Percentiles rank a stretch among this genome's conserved stretches.
Evolutionary conservation across 2,113 vertebrate species (phyloP).

Genomic region (Zosterops hypoxanthus): DNA sequence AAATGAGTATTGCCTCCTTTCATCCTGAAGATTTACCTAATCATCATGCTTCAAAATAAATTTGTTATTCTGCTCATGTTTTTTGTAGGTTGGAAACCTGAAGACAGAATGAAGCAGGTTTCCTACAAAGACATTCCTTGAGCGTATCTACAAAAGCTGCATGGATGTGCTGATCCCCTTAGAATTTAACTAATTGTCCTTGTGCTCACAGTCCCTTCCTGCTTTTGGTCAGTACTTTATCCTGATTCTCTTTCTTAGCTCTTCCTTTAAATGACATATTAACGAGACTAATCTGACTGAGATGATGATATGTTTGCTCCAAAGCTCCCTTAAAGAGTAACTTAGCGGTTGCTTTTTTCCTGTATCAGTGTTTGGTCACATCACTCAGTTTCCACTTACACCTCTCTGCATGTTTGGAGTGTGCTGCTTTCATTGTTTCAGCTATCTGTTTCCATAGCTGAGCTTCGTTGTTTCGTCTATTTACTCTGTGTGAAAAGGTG

Average conservation of each 20-base stretch:
- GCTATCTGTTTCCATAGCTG: background rate
- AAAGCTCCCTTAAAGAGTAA: background rate
- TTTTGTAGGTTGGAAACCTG: background rate
- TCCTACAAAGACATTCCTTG: background rate
- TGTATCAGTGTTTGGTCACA: background rate
- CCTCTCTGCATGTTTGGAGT: background rate
- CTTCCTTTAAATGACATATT: background rate
- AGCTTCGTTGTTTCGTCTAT: background rate
- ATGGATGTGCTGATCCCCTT: background rate
- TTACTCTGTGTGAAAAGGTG: background rate
- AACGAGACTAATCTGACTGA: background rate
- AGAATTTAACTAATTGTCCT: background rate
- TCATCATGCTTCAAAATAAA: background rate
- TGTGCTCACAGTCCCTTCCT: background rate
- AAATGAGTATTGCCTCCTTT: background rate
- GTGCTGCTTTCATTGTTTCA: background rate
- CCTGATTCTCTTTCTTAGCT: background rate
- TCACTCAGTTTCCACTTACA: background rate
- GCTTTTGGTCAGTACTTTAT: background rate
- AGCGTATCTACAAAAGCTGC: background rate
- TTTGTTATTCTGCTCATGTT: background rate
- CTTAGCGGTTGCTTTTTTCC: background rate
- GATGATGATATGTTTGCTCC: background rate
- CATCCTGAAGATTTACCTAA: background rate
- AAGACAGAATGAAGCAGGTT: background rate